Percentiles rank a stretch among this genome's conserved stretches.
These are phyloP conservation scores for Ptychadena robeensis DNA, from an alignment of 2,797 vertebrate species.

Conservation along the genomic window DNA sequence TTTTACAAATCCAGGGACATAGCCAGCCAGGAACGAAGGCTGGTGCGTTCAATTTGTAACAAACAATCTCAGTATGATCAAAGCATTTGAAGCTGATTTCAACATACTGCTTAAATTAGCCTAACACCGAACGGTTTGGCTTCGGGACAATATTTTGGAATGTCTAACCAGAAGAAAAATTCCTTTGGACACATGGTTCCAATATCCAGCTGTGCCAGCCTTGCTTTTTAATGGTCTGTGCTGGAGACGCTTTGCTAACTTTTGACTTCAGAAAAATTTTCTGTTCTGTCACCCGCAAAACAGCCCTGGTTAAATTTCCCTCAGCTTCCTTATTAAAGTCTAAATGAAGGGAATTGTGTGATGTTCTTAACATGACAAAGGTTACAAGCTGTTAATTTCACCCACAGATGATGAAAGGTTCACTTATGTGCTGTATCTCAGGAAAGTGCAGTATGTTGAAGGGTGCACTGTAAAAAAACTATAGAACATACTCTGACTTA, in stretches of 20 bases:
- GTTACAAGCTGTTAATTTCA: constrained; percentile 81
- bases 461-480: constrained; percentile 79
- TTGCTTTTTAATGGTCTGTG: constrained; percentile 99
- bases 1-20: constrained; percentile 99
- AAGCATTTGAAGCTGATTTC: constrained; percentile 92
- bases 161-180: constrained; percentile 99
- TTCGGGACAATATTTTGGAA: constrained; percentile 98
- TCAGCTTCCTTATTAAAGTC: constrained; percentile 83
- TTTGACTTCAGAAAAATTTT: constrained; percentile 91
- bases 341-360: constrained; percentile 87
- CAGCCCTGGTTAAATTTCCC: constrained; percentile 83
- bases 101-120: constrained; percentile 99
- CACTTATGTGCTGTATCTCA: constrained; percentile 77
- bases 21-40: constrained; percentile 96
- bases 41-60: constrained; percentile 99
- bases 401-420: constrained; percentile 81
- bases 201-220: constrained; percentile 95
- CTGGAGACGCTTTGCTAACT: constrained; percentile 94
- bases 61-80: constrained; percentile 99
- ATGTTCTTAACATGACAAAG: constrained; percentile 79
- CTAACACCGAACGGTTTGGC: constrained; percentile 99
- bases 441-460: constrained; percentile 81
- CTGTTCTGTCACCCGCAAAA: constrained; percentile 92
- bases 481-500: constrained; percentile 83
- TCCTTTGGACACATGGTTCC: constrained; percentile 98